Base-by-base conservation (phyloP, 2,888 invertebrate genomes). In the Dendrolimus pini region DNA sequence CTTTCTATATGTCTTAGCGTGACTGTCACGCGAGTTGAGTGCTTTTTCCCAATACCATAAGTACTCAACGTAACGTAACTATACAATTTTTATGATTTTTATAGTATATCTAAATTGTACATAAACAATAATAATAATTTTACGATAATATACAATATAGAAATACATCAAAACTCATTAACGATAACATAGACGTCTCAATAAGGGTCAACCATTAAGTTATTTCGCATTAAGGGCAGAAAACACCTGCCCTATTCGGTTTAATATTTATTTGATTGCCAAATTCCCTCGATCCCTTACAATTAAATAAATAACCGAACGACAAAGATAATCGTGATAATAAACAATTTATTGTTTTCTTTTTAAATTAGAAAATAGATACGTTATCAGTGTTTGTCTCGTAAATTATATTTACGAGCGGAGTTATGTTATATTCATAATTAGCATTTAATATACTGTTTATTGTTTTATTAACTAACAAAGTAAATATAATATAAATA, bases 261-360 rank as follows among this genome's bases (percentile, higher is more conserved):
- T 78, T 88, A 87, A 88, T 89, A 86, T 85, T 85, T 84, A 87
- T 87, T 85, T 89, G 88, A 89, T 89, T 89, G 89, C 87, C 82
- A 86, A 89, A 85, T 79, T 73, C 76, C 69, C 70, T 56, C 55
- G 9, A 55, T 7, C 53, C 54, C 57, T 58, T 12, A 9, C 59
- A 53, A 56, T 54, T 54, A 53, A 18, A 30, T 53, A 58, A 56
- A 30, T 6, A 30, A 3, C 30, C 3, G 30, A 30, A 6, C 30
- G 30, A 30, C 30, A 30, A 30, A 30, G 30, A 47, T 47, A 10
- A 47, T 47, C 12, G 12, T 13, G 55, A 58, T 58, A 54, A 18
- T 13, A 47, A 10, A 58, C 7, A 58, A 55, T 58, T 55, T 54
- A 54, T 52, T 56, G 53, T 56, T 18, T 56, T 53, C 56, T 53